Conservation (phyloP, 1,140 invertebrate genomes). For the Anadara kagoshimensis region DNA sequence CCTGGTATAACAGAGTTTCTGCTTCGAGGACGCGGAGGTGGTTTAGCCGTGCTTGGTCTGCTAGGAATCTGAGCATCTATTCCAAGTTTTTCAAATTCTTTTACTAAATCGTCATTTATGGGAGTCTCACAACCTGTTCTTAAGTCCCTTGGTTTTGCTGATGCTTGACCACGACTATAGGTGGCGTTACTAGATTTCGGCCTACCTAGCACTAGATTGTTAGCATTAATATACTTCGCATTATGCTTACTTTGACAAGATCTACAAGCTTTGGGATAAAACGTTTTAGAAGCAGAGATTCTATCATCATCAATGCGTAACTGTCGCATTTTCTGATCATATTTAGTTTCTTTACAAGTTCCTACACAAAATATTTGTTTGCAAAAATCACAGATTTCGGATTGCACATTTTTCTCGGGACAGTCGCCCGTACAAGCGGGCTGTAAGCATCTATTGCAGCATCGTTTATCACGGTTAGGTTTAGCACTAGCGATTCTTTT, state of each 20-base stretch:
- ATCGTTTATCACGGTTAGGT: slow-evolving; percentile 49
- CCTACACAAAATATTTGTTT: slow-evolving; percentile 57
- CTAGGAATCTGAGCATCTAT: slow-evolving; percentile 44
- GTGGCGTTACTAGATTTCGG: slow-evolving; percentile 60
- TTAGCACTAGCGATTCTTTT: slow-evolving; percentile 47
- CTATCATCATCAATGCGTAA: slow-evolving; percentile 44
- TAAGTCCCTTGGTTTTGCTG: slow-evolving; percentile 52
- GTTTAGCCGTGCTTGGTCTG: slow-evolving; percentile 39
- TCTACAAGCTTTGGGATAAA: slow-evolving; percentile 52
- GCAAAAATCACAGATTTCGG: slow-evolving; percentile 55
- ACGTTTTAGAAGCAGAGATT: slow-evolving; percentile 24
- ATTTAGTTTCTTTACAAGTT: slow-evolving; percentile 56
- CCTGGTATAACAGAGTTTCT: slow-evolving; percentile 56
- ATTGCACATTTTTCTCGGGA: slow-evolving; percentile 57
- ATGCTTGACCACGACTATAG: slow-evolving; percentile 53
- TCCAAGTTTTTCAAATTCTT: slow-evolving; percentile 60
- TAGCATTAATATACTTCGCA: slow-evolving; percentile 65
- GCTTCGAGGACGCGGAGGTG: slow-evolving; percentile 49
- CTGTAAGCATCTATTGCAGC: slow-evolving; percentile 62
- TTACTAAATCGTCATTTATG: slow-evolving; percentile 31
- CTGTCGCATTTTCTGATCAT: slow-evolving; percentile 63
- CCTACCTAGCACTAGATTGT: slow-evolving; percentile 57
- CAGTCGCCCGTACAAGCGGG: slow-evolving; percentile 66
- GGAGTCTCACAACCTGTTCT: slow-evolving; percentile 40
- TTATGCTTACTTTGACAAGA: slow-evolving; percentile 58